Conservation (phyloP, 30 jellyfish, hydroid and myxozoan species). For the Aurelia aurita complex sp. Pacific region DNA sequence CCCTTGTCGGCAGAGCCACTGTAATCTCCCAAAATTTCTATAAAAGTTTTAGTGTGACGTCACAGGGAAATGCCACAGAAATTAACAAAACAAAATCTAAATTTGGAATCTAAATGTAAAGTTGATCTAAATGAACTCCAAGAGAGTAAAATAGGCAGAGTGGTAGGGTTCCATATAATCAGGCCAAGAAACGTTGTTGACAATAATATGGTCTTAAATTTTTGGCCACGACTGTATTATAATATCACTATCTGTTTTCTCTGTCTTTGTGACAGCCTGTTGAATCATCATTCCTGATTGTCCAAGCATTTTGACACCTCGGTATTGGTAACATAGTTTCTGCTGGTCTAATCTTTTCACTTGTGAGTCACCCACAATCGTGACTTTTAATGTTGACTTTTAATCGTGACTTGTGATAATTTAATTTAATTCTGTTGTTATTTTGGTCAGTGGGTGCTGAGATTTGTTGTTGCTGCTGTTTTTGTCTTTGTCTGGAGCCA, state of each 20-base stretch:
- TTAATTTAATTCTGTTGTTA: slow-evolving; percentile 3
- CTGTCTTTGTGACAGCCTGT: slow-evolving; percentile 28
- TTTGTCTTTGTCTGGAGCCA: slow-evolving; percentile 22
- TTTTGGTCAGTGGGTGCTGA: slow-evolving; percentile 5
- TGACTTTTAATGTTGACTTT: not conserved
- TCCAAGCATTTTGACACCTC: slow-evolving; percentile 14
- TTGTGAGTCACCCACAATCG: slow-evolving; percentile 22
- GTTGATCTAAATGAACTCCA: no score
- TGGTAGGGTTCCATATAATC: no score
- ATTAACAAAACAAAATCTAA: not conserved
- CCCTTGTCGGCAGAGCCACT: no score
- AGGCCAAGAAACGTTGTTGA: no score
- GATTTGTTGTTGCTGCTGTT: slow-evolving; percentile 10
- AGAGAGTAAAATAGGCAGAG: no score
- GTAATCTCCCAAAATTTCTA: no score
- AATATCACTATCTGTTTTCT: slow-evolving; percentile 10
- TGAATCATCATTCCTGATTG: slow-evolving; percentile 20
- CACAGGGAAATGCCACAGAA: no score
- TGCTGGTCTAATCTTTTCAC: slow-evolving; percentile 1
- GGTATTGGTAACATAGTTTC: slow-evolving; percentile 12
- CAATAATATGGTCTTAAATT: no score
- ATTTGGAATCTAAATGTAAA: no score
- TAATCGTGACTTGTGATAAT: no score
- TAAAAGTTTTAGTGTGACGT: no score
- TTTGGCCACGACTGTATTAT: not conserved